These are phyloP conservation scores for Xylocopa sonorina DNA, from an alignment of 1,140 invertebrate genomes.

Conservation along the genomic window DNA sequence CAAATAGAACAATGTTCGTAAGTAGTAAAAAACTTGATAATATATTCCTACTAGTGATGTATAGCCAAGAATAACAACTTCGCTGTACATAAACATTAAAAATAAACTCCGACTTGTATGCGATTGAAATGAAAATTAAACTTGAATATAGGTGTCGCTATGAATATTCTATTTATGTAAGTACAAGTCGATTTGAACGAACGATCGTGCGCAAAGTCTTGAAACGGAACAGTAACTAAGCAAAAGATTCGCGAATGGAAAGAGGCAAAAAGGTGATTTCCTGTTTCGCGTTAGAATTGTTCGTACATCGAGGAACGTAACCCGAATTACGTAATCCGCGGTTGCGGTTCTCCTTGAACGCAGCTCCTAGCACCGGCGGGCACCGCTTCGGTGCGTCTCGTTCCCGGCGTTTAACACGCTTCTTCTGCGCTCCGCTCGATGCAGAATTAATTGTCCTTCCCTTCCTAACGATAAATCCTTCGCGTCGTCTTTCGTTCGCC, in stretches of 20 bases:
- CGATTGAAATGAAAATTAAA: too few relatives aligned
- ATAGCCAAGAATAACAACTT: too few relatives aligned
- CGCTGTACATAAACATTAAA: too few relatives aligned
- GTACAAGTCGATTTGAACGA: neutral
- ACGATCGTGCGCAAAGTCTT: neutral
- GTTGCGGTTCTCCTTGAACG: constrained; percentile 71
- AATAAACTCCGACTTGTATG: too few relatives aligned
- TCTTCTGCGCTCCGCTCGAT: neutral
- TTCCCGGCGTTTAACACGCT: constrained; percentile 31
- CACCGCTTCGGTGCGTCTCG: constrained; percentile 55
- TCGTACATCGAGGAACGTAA: constrained; percentile 53
- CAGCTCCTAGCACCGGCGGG: constrained; percentile 57
- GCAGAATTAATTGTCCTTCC: constrained; percentile 45
- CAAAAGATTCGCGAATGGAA: neutral
- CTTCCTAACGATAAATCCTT: constrained; percentile 15
- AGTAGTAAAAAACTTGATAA: too few relatives aligned
- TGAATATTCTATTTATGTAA: too few relatives aligned
- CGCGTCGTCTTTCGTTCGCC: constrained; percentile 1
- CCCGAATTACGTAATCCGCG: constrained; percentile 66
- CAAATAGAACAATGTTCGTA: too few relatives aligned
- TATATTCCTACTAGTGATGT: too few relatives aligned
- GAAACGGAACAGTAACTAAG: neutral
- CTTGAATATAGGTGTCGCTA: too few relatives aligned
- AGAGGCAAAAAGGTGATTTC: constrained; percentile 34
- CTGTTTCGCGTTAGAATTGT: constrained; percentile 39